Evolutionary conservation across 1,140 invertebrate genomes (phyloP), one percentile per base, ranked within the genome.

Genomic region (Episyrphus balteatus): DNA sequence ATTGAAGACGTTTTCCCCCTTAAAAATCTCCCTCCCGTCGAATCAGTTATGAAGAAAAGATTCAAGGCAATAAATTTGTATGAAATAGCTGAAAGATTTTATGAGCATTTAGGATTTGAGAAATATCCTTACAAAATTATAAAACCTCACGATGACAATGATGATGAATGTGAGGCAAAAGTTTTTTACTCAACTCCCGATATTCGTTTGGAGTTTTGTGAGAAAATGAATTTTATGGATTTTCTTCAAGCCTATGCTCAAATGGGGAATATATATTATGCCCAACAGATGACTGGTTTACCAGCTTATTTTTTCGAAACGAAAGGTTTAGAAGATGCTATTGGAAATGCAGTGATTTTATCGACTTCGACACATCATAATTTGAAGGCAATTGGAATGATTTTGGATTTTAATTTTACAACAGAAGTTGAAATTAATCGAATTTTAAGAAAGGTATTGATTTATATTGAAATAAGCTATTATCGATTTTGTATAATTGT

Each of bases 261-360:
- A 70, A 81, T 86, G 76, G 81, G 81, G 0, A 81, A 86, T 53
- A 75, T 88, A 40, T 75, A 85, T 54, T 87, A 87, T 61, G 64
- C 82, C 31, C 74, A 78, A 52, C 84, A 86, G 61, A 81, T 75
- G 62, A 57, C 82, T 50, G 75, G 76, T 15, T 48, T 66, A 52
- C 81, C 83, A 12, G 56, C 62, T 9, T 65, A 65, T 33, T 62
- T 58, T 37, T 66, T 65, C 19, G 70, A 74, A n/a, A 82, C 82
- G 61, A 3, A 26, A 26, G 68, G 83, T 43, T 69, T 74, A 32
- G 84, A 84, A 52, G 85, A 84, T 10, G 81, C 82, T 0, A 72
- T 84, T 30, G 83, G 82, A 5, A 82, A 86, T 56, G 72, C 78
- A 0, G 72, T 85, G 10, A 73, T 79, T 9, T 52, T 86, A 0